Conservation (phyloP, 53 echinoderm and acorn worm genomes). For the Crossaster papposus region DNA sequence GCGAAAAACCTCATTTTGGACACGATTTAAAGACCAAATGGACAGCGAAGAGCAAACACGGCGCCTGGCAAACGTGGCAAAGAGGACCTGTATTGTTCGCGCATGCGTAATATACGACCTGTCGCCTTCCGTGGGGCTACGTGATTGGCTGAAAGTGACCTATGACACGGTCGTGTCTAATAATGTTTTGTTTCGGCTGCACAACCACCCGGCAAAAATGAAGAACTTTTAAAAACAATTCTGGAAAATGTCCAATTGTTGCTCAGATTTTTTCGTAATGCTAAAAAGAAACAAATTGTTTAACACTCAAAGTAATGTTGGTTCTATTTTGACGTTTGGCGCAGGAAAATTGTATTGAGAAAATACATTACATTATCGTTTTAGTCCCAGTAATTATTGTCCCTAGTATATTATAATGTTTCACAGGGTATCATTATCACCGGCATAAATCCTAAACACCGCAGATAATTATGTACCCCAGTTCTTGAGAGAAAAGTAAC, state of each 20-base stretch:
- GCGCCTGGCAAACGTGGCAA: constrained; percentile 68
- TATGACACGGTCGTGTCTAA: constrained; percentile 40
- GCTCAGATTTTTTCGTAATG: too few relatives aligned
- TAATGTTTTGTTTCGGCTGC: not conserved
- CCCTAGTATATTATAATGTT: too few relatives aligned
- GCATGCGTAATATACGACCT: constrained; percentile 66
- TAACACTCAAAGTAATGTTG: too few relatives aligned
- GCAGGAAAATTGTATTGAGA: too few relatives aligned
- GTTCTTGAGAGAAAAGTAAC: too few relatives aligned
- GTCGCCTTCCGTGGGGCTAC: constrained; percentile 61
- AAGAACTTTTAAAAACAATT: not conserved
- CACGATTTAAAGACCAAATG: constrained; percentile 7
- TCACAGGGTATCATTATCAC: too few relatives aligned
- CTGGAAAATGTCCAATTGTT: not conserved
- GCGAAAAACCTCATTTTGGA: constrained; percentile 83
- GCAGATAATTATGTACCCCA: not conserved
- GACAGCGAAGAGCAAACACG: not conserved
- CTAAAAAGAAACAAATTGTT: not conserved
- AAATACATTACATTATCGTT: too few relatives aligned
- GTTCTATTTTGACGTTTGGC: too few relatives aligned
- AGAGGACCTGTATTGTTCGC: constrained; percentile 37
- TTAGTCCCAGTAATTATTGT: too few relatives aligned
- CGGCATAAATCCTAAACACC: too few relatives aligned
- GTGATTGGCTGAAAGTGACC: constrained; percentile 69
- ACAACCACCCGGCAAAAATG: not conserved